Percentiles rank a stretch among this genome's conserved stretches.
These are phyloP conservation scores for Geotrupes spiniger DNA, from an alignment of 2,888 invertebrate genomes.

Conservation along the genomic window DNA sequence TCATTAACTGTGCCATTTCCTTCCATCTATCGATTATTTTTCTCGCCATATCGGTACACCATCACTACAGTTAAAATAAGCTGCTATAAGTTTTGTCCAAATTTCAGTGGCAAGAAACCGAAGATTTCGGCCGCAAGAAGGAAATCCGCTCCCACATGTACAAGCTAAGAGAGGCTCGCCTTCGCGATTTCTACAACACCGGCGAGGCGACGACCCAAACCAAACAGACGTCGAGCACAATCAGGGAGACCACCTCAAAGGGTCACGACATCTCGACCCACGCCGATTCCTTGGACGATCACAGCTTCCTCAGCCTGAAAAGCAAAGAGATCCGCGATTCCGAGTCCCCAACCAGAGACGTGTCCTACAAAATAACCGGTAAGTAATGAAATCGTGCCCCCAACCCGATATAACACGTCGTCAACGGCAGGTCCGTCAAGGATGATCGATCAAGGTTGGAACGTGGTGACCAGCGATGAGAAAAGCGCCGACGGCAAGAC, in stretches of 20 bases:
- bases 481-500: slow-evolving; percentile 64
- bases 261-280: slow-evolving; percentile 48
- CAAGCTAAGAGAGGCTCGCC: slow-evolving; percentile 75
- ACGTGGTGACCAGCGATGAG: slow-evolving; percentile 62
- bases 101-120: slow-evolving; percentile 86
- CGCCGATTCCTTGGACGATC: slow-evolving; percentile 70
- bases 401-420: too few species aligned
- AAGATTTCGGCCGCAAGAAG: slow-evolving; percentile 81
- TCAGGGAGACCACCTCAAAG: slow-evolving; percentile 26
- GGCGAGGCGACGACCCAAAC: slow-evolving; percentile 33
- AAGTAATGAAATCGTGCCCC: not conserved
- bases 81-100: too few species aligned
- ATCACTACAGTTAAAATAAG: too few species aligned
- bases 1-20: too few species aligned
- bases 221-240: slow-evolving; percentile 32
- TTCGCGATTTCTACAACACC: slow-evolving; percentile 66
- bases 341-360: slow-evolving; percentile 68
- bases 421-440: slow-evolving; percentile 39
- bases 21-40: too few species aligned
- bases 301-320: slow-evolving; percentile 75
- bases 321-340: slow-evolving; percentile 77
- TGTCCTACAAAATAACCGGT: slow-evolving; percentile 30
- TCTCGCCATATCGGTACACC: too few species aligned
- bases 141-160: slow-evolving; percentile 85
- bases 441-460: slow-evolving; percentile 62